Base-by-base conservation (phyloP, 2,797 vertebrate genomes). In the Rhincodon typus region DNA sequence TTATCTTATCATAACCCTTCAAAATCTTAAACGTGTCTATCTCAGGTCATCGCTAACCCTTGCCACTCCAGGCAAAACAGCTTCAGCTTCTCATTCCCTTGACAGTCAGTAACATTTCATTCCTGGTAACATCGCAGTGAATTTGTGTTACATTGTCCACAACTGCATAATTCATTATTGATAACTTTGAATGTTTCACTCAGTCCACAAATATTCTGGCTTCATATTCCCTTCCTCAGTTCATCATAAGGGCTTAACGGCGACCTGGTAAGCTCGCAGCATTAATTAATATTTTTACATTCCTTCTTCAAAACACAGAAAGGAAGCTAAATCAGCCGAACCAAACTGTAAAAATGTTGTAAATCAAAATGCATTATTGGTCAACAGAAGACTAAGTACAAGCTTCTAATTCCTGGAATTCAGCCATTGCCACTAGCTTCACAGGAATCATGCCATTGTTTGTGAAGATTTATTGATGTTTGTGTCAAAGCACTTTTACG, bases 381-480 rank as follows among this genome's bases (percentile, higher is more conserved):
- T 10, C 5, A 46, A 46, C 21, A 46, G 46, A 46, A 84, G 42
- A 25, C 38, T 84, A 46, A 84, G 8, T 84, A 25, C 38, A 84
- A 46, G 21, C 82, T 84, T 84, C 82, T 84, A 25, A 42, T 84
- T 46, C 42, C 38, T 84, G 82, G 79, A 84, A 84, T 38, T 42
- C 79, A 84, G 1, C 19, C 79, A 84, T 42, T 84, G 82, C 21
- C 82, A 84, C 82, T 1, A 84, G 82, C 82, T 84, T 84, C 42
- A 84, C 5, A 7, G 82, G 38, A 84, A 21, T 46, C 42, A 46
- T 38, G 23, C 6, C 1, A 84, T 46, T 46, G 82, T 25, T 84
- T 84, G 82, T 84, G 82, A 84, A 46, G 82, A 84, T 84, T 46
- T 84, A 46, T 84, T 84, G 38, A 84, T 46, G 82, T 84, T 84